These are phyloP conservation scores for Fulmarus glacialis DNA, from an alignment of 2,113 vertebrate genomes.

Conservation along the genomic window DNA sequence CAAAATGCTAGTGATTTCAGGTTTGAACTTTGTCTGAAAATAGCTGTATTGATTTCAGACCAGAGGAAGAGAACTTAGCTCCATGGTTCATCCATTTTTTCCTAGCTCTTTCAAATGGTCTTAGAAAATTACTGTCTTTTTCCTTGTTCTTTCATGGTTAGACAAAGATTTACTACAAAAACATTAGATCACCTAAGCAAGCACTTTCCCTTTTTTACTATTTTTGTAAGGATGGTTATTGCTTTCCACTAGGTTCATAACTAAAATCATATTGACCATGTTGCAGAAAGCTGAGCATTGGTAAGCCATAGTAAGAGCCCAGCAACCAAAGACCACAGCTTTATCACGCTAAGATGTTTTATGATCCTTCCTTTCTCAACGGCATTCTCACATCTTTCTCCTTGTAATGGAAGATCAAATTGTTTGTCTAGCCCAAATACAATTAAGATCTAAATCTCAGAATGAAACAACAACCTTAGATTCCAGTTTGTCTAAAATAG, in stretches of 20 bases:
- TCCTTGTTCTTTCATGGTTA: neutral
- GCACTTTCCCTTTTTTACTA: neutral
- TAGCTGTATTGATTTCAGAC: neutral
- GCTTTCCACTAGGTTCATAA: neutral
- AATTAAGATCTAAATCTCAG: neutral
- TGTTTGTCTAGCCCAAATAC: neutral
- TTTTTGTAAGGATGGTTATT: neutral
- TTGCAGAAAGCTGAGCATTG: neutral
- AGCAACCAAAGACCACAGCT: neutral
- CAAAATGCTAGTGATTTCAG: neutral
- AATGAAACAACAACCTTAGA: neutral
- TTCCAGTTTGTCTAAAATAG: neutral
- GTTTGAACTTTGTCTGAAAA: neutral
- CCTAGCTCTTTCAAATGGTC: neutral
- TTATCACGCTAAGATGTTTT: neutral
- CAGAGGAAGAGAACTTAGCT: neutral
- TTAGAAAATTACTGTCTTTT: neutral
- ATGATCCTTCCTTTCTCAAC: neutral
- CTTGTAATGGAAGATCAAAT: neutral
- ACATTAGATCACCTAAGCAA: neutral
- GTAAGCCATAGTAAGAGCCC: neutral
- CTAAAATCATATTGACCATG: neutral
- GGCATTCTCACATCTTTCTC: neutral
- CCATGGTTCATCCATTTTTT: neutral
- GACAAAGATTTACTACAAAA: neutral